These are phyloP conservation scores for Cataglyphis rosenhaueri DNA, from an alignment of 2,888 invertebrate genomes.

Conservation along the genomic window DNA sequence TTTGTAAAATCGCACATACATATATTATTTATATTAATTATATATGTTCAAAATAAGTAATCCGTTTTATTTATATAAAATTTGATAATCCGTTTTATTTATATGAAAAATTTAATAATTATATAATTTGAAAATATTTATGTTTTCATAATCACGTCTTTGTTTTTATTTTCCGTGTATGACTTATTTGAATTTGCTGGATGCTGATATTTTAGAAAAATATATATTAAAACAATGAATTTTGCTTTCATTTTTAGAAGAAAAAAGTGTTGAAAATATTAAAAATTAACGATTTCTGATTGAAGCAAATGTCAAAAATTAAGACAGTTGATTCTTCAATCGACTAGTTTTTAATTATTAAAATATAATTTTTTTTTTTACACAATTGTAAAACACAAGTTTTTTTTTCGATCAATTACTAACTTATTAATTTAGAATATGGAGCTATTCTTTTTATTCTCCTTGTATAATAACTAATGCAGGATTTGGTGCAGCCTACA, in stretches of 20 bases:
- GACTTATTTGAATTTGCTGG: neutral
- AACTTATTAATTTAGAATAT: neutral
- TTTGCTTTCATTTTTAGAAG: neutral
- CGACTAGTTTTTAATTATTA: neutral
- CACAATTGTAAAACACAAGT: neutral
- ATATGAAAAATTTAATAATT: no score
- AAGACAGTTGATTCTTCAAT: neutral
- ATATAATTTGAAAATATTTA: neutral
- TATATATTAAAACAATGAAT: neutral
- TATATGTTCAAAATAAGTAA: neutral
- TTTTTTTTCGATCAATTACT: neutral
- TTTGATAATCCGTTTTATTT: neutral
- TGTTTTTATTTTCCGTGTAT: neutral
- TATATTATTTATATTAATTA: neutral
- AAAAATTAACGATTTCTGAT: neutral
- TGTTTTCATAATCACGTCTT: neutral
- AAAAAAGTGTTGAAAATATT: neutral
- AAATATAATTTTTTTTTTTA: neutral
- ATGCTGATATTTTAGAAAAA: neutral
- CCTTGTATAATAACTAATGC: neutral
- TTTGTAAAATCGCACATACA: neutral
- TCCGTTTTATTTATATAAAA: neutral
- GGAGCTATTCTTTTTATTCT: neutral
- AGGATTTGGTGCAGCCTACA: neutral
- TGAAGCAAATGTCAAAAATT: neutral